These are phyloP conservation scores for Cottus gobio DNA, from an alignment of 2,113 vertebrate genomes.

Conservation along the genomic window DNA sequence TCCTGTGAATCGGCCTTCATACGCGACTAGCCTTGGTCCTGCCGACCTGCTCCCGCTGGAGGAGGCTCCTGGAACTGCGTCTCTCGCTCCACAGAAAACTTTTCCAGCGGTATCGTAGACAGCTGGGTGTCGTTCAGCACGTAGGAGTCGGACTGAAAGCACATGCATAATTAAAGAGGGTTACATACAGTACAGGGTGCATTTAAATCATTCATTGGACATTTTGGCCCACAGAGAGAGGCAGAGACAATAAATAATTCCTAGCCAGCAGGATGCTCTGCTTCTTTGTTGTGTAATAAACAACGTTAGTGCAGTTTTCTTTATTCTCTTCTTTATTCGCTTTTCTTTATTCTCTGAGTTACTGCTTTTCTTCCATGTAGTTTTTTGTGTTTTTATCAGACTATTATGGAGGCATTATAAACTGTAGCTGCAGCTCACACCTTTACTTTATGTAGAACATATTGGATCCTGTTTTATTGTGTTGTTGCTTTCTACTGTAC, in stretches of 20 bases:
- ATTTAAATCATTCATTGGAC: not conserved
- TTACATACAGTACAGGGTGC: not conserved
- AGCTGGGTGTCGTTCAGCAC: conserved; percentile 84
- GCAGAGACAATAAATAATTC: not conserved
- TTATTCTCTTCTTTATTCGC: not conserved
- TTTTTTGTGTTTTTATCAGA: not conserved
- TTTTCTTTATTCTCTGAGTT: not conserved
- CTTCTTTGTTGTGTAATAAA: not conserved
- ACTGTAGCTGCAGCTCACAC: not conserved
- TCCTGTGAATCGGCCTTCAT: conserved; percentile 67
- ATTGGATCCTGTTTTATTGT: not conserved
- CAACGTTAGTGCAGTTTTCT: not conserved
- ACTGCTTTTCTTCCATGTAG: not conserved
- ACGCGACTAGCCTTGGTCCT: conserved; percentile 75
- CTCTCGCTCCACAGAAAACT: conserved; percentile 84
- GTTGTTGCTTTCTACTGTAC: not conserved
- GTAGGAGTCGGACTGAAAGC: conserved; percentile 73
- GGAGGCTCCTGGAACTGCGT: conserved; percentile 71
- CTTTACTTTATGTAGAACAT: not conserved
- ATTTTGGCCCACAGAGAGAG: not conserved
- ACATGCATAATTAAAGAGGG: not conserved
- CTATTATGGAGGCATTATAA: not conserved
- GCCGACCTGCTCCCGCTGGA: conserved; percentile 52
- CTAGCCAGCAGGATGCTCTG: not conserved
- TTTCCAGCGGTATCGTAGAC: conserved; percentile 86